Evolutionary conservation across 2,797 vertebrate genomes (phyloP), one percentile per base, ranked within the genome.

Genomic region (Anas capensis): DNA sequence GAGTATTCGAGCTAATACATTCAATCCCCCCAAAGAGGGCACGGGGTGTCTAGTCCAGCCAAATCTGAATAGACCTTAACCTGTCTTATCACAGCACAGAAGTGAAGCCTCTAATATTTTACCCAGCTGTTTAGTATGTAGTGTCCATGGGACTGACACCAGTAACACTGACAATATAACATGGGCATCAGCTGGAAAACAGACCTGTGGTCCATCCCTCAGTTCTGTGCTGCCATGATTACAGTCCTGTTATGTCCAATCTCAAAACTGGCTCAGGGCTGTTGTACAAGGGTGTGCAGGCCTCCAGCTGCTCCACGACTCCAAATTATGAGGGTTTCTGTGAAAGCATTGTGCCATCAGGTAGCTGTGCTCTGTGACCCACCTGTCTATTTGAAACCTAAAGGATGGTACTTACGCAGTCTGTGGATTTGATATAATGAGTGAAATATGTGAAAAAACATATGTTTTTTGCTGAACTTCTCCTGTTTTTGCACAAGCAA

Each of bases 241-340:
- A 46, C 21, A 7, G 15, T 38, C 16, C 16, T 69, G 27, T 48
- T 4, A 0, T 21, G 8, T 9, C 10, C 5, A 29, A 78, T 7
- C 27, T 80, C 1, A 0, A 46, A 42, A 11, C 7, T 44, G 51
- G 3, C 56, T 82, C 27, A 57, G 33, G 36, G 49, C 6, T 66
- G 15, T 1, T 2, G 16, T 1, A 1, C 1, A 8, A 62, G 4
- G 27, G 46, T n/a, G 33, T 71, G 40, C 38, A 7, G 2, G 1
- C 11, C 14, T 66, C 17, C 0, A 0, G 2, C 21, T 53, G n/a
- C n/a, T 44, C 1, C 0, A 11, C 24, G 54, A 42, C 27, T 6
- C 15, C 19, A 2, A 1, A 18, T 29, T 73, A 17, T 33, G 27
- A 5, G 40, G 18, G 9, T 14, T 31, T 36, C 60, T 7, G 3